Percentiles rank a stretch among this genome's conserved stretches.
Evolutionary conservation across 2,113 vertebrate species (phyloP).

Genomic region (Chaetops frenatus): DNA sequence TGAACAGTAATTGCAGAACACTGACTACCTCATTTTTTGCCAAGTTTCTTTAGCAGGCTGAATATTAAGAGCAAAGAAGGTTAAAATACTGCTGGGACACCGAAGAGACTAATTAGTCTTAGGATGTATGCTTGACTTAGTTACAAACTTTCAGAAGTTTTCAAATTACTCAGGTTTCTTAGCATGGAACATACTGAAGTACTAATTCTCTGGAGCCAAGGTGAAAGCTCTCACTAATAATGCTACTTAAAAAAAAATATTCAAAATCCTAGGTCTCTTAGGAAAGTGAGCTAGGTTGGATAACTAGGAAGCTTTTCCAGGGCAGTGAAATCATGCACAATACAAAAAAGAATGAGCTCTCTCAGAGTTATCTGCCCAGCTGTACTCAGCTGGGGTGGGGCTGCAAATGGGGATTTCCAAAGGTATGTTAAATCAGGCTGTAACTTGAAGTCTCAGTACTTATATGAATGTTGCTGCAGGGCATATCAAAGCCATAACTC

Average conservation of each 20-base stretch:
- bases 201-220: slow-evolving; percentile 16
- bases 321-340: background rate
- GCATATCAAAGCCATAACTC: background rate
- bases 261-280: slow-evolving; percentile 3
- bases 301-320: background rate
- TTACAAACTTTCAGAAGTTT: slow-evolving; percentile 4
- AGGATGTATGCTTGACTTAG: background rate
- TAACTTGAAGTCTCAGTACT: background rate
- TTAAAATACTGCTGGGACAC: background rate
- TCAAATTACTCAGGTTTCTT: slow-evolving; percentile 9
- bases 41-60: background rate
- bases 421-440: slow-evolving; percentile 21
- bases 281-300: background rate
- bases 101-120: background rate
- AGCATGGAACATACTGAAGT: background rate
- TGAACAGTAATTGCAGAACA: background rate
- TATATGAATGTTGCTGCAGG: background rate
- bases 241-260: background rate
- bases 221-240: background rate
- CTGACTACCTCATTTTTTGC: background rate
- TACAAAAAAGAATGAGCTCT: background rate
- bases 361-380: slow-evolving; percentile 44
- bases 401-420: slow-evolving; percentile 6
- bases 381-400: slow-evolving; percentile 60
- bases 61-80: background rate